Conservation (phyloP, 2,113 vertebrate species). For the Kryptolebias marmoratus region DNA sequence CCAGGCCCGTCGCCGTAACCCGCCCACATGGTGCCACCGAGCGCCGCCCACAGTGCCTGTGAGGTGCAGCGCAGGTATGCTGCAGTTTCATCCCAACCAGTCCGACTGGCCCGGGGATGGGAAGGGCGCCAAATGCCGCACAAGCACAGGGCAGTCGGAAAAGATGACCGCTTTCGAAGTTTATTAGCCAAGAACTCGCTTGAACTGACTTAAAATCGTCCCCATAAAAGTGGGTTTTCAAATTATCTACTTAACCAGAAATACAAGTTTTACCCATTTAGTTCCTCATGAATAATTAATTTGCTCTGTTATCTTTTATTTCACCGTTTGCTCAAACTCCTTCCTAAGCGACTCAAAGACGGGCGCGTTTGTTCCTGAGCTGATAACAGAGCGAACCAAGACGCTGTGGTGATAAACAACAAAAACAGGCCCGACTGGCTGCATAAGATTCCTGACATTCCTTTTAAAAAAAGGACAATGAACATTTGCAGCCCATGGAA, state of each 20-base stretch:
- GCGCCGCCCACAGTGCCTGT: conserved; percentile 37
- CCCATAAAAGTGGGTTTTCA: too few relatives aligned
- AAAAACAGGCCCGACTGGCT: conserved; percentile 50
- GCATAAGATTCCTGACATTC: conserved; percentile 63
- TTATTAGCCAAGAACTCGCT: neutral
- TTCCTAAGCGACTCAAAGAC: neutral
- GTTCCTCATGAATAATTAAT: neutral
- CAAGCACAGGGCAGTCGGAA: neutral
- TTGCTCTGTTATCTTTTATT: neutral
- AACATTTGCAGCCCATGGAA: neutral
- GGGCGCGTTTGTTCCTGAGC: neutral
- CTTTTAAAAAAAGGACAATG: conserved; percentile 39
- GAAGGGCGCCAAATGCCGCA: conserved; percentile 14
- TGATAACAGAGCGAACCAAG: conserved; percentile 8
- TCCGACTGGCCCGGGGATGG: conserved; percentile 60
- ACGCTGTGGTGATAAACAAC: conserved; percentile 36
- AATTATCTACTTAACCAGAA: too few relatives aligned
- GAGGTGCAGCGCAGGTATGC: conserved; percentile 61
- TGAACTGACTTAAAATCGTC: neutral
- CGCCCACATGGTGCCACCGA: neutral
- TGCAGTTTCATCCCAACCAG: conserved; percentile 78
- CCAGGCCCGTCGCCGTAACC: conserved; percentile 7
- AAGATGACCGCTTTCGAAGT: neutral
- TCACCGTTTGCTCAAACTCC: neutral
- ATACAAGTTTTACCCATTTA: too few relatives aligned